A percentile compares a stretch with the other conserved stretches of the same genome.
These are phyloP conservation scores for Aspidoscelis tigris DNA, from an alignment of 2,113 vertebrate genomes.

Conservation along the genomic window DNA sequence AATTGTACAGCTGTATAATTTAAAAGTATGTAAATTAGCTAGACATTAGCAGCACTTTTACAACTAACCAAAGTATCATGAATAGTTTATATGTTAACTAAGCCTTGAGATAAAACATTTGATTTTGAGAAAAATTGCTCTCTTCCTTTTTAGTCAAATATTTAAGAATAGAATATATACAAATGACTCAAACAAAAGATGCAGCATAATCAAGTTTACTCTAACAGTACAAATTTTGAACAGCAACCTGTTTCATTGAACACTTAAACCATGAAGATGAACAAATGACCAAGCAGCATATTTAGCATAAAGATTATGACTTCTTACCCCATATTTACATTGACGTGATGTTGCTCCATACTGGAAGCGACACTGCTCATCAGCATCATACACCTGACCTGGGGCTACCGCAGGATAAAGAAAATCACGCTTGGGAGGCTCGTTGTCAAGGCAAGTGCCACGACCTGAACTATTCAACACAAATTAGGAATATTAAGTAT, in stretches of 20 bases:
- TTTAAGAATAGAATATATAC: slow-evolving; percentile 51
- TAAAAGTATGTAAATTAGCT: slow-evolving; percentile 44
- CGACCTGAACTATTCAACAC: slow-evolving; percentile 99
- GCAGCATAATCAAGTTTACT: slow-evolving; percentile 54
- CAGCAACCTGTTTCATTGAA: slow-evolving; percentile 44
- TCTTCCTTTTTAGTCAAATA: slow-evolving; percentile 43
- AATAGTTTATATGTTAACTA: not conserved
- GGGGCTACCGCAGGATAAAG: slow-evolving; percentile 98
- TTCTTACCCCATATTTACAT: slow-evolving; percentile 99
- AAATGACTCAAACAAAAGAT: slow-evolving; percentile 70
- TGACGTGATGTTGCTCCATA: slow-evolving; percentile 96
- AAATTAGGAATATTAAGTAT: slow-evolving; percentile 78
- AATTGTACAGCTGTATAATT: slow-evolving; percentile 30
- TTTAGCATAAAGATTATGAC: slow-evolving; percentile 77
- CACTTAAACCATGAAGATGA: slow-evolving; percentile 53
- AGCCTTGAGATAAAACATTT: slow-evolving; percentile 1
- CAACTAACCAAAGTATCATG: not conserved
- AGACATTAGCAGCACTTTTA: slow-evolving; percentile 28
- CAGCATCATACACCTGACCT: slow-evolving; percentile 98
- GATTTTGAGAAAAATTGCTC: slow-evolving; percentile 37
- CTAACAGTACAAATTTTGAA: slow-evolving; percentile 21
- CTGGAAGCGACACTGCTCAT: slow-evolving; percentile 98
- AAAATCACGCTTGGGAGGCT: slow-evolving; percentile 99
- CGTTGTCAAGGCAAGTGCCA: slow-evolving; percentile 99
- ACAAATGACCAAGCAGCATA: slow-evolving; percentile 64